A percentile compares a stretch with the other conserved stretches of the same genome.
Evolutionary conservation across 2,888 invertebrate species (phyloP).

Genomic region (Chelonus formosanus): DNA sequence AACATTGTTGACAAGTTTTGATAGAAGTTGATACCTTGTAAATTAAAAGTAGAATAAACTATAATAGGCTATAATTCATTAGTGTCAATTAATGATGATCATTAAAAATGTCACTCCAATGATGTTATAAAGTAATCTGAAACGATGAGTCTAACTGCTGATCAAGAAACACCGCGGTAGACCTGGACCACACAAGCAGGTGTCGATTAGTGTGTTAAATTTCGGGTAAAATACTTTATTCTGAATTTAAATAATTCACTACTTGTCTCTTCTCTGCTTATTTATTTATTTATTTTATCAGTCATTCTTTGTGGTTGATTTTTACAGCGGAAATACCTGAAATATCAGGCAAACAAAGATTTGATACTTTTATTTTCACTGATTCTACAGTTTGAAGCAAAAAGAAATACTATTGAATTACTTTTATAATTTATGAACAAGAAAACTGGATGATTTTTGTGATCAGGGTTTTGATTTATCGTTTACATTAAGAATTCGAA

Average conservation of each 20-base stretch:
- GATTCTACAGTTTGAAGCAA: neutral
- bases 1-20: no score
- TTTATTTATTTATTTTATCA: no score
- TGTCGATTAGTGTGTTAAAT: conserved; percentile 16
- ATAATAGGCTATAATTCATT: no score
- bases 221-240: conserved; percentile 11
- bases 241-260: neutral
- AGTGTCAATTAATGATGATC: no score
- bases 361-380: no score
- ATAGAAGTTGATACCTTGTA: no score
- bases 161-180: conserved; percentile 41
- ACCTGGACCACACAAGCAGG: conserved; percentile 48
- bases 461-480: conserved; percentile 56
- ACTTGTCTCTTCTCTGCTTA: neutral
- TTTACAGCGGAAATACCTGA: no score
- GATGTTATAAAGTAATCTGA: conserved; percentile 38
- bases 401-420: conserved; percentile 38
- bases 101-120: neutral
- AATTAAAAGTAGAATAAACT: no score
- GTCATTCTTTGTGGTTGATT: no score
- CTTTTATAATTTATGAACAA: conserved; percentile 53
- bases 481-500: conserved; percentile 44
- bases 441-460: conserved; percentile 53
- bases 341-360: no score
- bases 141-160: conserved; percentile 41